These are phyloP conservation scores for Folsomia candida DNA, from an alignment of 2,888 invertebrate genomes.

Conservation along the genomic window DNA sequence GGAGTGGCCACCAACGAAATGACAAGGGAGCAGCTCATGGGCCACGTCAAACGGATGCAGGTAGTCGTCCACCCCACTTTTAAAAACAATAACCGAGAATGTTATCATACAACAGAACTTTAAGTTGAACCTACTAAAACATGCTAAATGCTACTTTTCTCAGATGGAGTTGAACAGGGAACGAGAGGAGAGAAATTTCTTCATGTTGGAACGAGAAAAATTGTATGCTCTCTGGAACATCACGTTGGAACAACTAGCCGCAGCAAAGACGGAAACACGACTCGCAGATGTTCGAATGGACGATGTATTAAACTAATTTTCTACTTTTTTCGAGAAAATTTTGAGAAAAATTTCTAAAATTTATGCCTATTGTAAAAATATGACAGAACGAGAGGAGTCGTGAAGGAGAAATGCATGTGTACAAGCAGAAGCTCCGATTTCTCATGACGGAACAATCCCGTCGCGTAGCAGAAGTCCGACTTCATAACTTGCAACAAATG, in stretches of 20 bases:
- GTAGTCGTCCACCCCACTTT: conserved; percentile 55
- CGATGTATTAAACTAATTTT: conserved; percentile 29
- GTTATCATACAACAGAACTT: too few species aligned
- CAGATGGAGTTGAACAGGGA: conserved; percentile 79
- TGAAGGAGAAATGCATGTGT: conserved; percentile 80
- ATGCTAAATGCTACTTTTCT: neutral
- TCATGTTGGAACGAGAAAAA: conserved; percentile 91
- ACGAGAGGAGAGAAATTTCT: conserved; percentile 91
- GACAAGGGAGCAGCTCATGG: conserved; percentile 88
- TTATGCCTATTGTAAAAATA: neutral
- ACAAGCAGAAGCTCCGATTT: conserved; percentile 69
- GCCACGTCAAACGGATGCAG: conserved; percentile 78
- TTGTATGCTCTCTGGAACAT: conserved; percentile 95
- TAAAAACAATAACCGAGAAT: neutral
- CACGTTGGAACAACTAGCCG: conserved; percentile 72
- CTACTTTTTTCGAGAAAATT: neutral
- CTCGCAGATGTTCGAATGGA: conserved; percentile 50
- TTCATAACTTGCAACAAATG: conserved; percentile 43
- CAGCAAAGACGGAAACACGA: conserved; percentile 72
- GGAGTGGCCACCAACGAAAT: conserved; percentile 88
- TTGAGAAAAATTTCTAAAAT: neutral
- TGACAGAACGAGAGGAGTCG: conserved; percentile 74
- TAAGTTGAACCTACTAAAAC: too few species aligned
- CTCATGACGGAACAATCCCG: conserved; percentile 45
- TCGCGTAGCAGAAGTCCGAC: conserved; percentile 36